phyloP scores from a whole-genome alignment of 1,140 invertebrate species.

The Brachionus rotundiformis region DNA sequence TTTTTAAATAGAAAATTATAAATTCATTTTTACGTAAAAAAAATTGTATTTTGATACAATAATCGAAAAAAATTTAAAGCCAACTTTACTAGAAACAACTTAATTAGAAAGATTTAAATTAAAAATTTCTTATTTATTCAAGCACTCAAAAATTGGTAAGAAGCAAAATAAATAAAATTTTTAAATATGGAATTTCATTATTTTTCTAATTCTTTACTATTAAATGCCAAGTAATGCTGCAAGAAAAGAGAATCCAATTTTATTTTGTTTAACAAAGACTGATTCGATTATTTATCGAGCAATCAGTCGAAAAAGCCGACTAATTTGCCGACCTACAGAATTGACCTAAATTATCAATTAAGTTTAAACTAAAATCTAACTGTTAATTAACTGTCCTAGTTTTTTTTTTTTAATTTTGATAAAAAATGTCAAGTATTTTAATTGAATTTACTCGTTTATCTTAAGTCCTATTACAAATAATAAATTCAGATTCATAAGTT shows the following conservation, averaged over 20 bases:
- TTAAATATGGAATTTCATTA: background rate
- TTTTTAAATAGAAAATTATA: no score
- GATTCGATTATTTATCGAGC: background rate
- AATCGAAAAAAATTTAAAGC: no score
- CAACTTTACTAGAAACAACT: no score
- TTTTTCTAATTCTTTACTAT: background rate
- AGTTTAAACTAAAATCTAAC: background rate
- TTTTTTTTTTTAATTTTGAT: background rate
- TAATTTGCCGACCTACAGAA: background rate
- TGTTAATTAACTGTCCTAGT: background rate
- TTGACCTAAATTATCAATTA: background rate
- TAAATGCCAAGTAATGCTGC: background rate
- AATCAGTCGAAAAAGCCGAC: background rate
- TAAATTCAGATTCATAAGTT: background rate
- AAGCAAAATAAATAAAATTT: background rate
- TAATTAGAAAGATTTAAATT: no score
- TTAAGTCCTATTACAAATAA: background rate
- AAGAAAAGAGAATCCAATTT: background rate
- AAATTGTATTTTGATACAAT: no score
- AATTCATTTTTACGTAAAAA: no score
- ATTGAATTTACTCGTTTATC: background rate
- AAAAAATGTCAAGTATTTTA: background rate
- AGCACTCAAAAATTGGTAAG: background rate
- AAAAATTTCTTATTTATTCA: no score
- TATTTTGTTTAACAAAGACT: background rate